Base-by-base conservation (phyloP, 2,888 invertebrate genomes). In the Orthonevra nobilis region DNA sequence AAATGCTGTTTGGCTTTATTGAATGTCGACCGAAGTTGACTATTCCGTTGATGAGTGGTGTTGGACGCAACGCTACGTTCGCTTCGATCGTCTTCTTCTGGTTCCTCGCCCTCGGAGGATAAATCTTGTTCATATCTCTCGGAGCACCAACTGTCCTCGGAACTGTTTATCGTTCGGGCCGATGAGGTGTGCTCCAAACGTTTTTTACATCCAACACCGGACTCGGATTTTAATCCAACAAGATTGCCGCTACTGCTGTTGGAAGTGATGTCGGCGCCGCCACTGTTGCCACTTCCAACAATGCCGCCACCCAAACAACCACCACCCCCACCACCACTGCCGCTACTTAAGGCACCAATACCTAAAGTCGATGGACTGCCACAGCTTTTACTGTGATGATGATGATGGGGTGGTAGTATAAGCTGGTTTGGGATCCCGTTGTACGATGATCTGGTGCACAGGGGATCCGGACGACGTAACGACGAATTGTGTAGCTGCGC, bases 1-100 rank as follows among this genome's bases (percentile, higher is more conserved):
- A 95, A 94, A 85, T 95, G 91, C 84, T 94, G 94, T 84, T 94
- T 93, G 82, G 95, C 95, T 86, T 95, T 94, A 90, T 93, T 94
- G 86, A 95, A 91, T 84, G 95, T 95, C 86, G 93, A 94, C 84
- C 94, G 92, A 86, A 95, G 90, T 89, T 94, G 94, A 66, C 94
- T 94, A 88, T 93, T 94, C 88, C 92, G 94, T 90, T 89, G 91
- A 68, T 87, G 88, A 54, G 82, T 81, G 82, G 85, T 83, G 50
- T 84, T 84, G 9, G 87, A 86, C 81, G 86, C 86, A 84, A 86
- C 85, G 84, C 84, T 87, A 83, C 83, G 81, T 52, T 68, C 73
- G 17, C 68, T 52, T 15, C 74, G 66, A 77, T 87, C 86, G 84
- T 86, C 85, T 14, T 64, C 81, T 19, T 79, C 75, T 63, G 81